Percentiles rank a stretch among this genome's conserved stretches.
Conservation (phyloP, 2,888 invertebrate genomes). For the Clostera curtula region DNA sequence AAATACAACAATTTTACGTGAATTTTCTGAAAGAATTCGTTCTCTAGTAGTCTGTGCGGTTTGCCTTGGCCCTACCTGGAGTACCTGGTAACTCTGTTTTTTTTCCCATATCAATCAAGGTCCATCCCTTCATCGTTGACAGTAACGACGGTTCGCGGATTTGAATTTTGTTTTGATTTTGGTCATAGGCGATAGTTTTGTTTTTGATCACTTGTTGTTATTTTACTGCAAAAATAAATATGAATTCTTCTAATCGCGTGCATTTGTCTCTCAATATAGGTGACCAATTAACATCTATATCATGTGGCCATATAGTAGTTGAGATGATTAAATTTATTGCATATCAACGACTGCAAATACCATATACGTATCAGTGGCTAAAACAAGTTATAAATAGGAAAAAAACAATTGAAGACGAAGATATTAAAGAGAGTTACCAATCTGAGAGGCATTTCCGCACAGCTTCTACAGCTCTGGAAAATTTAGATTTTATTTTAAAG, state of each 20-base stretch:
- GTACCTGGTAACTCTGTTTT: too few species aligned
- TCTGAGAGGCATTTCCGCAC: conserved; percentile 58
- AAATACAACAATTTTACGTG: too few species aligned
- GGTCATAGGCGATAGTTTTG: too few species aligned
- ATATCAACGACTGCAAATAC: conserved; percentile 74
- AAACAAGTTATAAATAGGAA: conserved; percentile 59
- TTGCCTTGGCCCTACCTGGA: too few species aligned
- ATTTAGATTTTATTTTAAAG: conserved; percentile 61
- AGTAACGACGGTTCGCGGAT: too few species aligned
- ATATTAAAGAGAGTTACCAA: conserved; percentile 45
- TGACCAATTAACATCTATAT: conserved; percentile 70
- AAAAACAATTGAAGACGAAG: conserved; percentile 31
- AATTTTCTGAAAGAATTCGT: too few species aligned
- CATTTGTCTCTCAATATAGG: conserved; percentile 55
- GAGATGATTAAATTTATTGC: conserved; percentile 74
- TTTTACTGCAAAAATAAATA: conserved; percentile 2
- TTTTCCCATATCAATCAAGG: too few species aligned
- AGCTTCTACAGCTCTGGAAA: conserved; percentile 56
- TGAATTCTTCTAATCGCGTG: conserved; percentile 33
- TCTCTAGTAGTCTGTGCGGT: too few species aligned
- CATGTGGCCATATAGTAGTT: conserved; percentile 72
- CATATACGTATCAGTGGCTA: conserved; percentile 65
- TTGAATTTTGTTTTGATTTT: too few species aligned
- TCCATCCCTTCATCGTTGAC: too few species aligned
- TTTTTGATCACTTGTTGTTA: not conserved